Conservation (phyloP, 2,797 vertebrate species). For the Falco biarmicus region DNA sequence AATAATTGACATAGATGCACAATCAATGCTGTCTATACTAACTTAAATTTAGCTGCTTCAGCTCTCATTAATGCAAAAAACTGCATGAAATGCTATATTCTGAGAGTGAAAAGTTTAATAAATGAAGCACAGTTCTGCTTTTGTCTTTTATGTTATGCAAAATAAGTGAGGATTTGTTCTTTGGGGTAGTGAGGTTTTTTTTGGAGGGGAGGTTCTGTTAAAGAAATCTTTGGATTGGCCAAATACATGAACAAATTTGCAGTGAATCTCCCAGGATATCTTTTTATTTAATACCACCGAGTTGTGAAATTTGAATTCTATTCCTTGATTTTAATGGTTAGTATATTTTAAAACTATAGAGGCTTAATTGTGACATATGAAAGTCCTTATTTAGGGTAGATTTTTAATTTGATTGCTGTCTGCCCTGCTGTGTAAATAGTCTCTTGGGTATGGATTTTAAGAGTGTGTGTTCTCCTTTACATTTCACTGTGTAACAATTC, state of each 20-base stretch:
- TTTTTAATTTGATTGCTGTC: conserved; percentile 79
- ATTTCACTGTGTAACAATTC: conserved; percentile 91
- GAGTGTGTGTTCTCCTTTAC: conserved; percentile 69
- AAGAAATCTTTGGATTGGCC: conserved; percentile 32
- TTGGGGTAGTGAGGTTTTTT: background rate
- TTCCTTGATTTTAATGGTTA: conserved; percentile 72
- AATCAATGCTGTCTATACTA: conserved; percentile 53
- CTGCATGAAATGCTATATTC: conserved; percentile 58
- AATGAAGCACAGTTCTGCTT: conserved; percentile 29
- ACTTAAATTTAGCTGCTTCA: conserved; percentile 64
- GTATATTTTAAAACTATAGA: conserved; percentile 74
- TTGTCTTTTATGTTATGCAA: conserved; percentile 62
- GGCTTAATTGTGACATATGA: conserved; percentile 77
- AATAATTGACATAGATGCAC: conserved; percentile 52
- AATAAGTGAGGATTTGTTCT: conserved; percentile 38
- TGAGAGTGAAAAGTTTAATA: conserved; percentile 56
- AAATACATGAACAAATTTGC: conserved; percentile 55
- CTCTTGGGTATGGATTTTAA: conserved; percentile 77
- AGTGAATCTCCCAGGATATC: conserved; percentile 61
- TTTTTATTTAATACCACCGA: conserved; percentile 62
- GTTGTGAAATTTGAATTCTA: conserved; percentile 69
- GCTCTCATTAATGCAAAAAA: conserved; percentile 71
- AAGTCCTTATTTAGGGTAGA: conserved; percentile 81
- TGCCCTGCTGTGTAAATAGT: conserved; percentile 81
- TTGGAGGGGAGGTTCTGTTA: background rate